Evolutionary conservation across 1,140 invertebrate species (phyloP), one percentile per base, ranked within the genome.

Genomic region (Amyelois transitella): DNA sequence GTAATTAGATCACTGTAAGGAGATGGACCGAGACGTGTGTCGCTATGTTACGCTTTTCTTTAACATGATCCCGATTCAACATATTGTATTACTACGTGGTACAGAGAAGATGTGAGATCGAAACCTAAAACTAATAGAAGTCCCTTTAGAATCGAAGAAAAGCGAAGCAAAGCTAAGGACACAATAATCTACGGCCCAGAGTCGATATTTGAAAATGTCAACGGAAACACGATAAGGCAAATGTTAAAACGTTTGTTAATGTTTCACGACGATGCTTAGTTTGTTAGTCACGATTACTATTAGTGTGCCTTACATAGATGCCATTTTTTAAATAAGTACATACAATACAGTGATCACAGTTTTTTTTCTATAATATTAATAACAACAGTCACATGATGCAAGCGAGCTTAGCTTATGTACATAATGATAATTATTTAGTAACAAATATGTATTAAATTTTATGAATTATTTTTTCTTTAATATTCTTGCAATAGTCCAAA

Each of bases 381-480:
- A 81, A 81, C 79, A 84, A 80, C 81, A 81, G 81, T 84, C 81
- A 87, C 81, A 80, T 83, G 82, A 64, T 84, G 81, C 81, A 77
- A 78, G 74, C 81, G 77, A 80, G 84, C 81, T 78, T 80, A 79
- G 79, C 76, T 70, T 86, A 82, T 86, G n/a, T n/a, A n/a, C n/a
- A n/a, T 21, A 48, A 18, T 62, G 86, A 87, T 81, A 86, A 76
- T 69, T 73, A 72, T 38, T 14, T 38, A n/a, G n/a, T 38, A 3
- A 28, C 25, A 28, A 28, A 24, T 24, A 24, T 8, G 8, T 24
- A 5, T 24, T 24, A 5, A 5, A 5, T 24, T 24, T 24, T 8
- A 24, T 24, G 8, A 24, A 24, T 24, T 24, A 14, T n/a, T 38
- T 38, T 14, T 14, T 38, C 17, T 38, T 14, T 14, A 38, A 3